These are phyloP conservation scores for Ernsta delagoae DNA, from an alignment of 2,888 invertebrate genomes.

Conservation along the genomic window DNA sequence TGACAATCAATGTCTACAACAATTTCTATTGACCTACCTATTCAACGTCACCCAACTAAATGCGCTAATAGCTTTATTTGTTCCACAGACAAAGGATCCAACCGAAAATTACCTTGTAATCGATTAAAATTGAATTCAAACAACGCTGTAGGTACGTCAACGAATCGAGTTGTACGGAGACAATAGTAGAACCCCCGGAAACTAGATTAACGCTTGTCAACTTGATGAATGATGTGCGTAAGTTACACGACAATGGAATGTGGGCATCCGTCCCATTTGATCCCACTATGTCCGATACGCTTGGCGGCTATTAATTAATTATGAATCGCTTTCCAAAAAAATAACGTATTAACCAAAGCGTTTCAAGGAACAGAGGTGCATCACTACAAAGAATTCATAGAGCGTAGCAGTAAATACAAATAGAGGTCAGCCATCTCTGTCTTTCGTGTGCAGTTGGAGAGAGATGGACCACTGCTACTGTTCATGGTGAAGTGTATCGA, in stretches of 20 bases:
- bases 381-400: slow-evolving; percentile 11
- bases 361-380: slow-evolving; percentile 10
- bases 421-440: slow-evolving; percentile 10
- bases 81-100: slow-evolving; percentile 31
- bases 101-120: slow-evolving; percentile 37
- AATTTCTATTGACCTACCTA: background rate
- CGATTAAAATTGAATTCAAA: slow-evolving; percentile 38
- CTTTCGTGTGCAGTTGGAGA: background rate
- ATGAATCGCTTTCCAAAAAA: slow-evolving; percentile 56
- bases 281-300: slow-evolving; percentile 65
- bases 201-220: slow-evolving; percentile 84
- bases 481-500: background rate
- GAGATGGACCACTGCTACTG: slow-evolving; percentile 5
- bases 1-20: background rate
- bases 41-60: slow-evolving; percentile 8
- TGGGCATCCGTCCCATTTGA: slow-evolving; percentile 73
- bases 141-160: slow-evolving; percentile 22
- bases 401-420: slow-evolving; percentile 14
- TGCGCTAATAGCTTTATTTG: slow-evolving; percentile 27
- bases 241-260: slow-evolving; percentile 82
- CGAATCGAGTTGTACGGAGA: slow-evolving; percentile 43
- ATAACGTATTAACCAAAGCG: slow-evolving; percentile 26
- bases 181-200: slow-evolving; percentile 69
- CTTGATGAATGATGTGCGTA: slow-evolving; percentile 82
- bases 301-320: slow-evolving; percentile 71